Evolutionary conservation across 1,140 invertebrate species (phyloP).

Genomic region (Macrotrachela quadricornifera): DNA sequence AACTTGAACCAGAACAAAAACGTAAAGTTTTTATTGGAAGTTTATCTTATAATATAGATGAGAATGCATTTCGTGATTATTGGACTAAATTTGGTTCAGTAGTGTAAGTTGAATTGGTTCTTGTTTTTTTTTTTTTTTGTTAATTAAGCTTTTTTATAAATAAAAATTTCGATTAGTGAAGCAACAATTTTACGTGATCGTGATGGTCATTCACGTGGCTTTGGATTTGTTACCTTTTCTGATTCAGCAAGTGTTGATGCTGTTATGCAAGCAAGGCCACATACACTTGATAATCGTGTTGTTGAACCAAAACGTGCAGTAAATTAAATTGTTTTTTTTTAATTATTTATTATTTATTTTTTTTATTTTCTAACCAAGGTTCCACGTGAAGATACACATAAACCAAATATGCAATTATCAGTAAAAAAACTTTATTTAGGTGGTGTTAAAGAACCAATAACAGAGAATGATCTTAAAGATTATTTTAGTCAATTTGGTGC

Average conservation of each 20-base stretch:
- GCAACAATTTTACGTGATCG: no score
- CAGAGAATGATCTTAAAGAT: conserved; percentile 37
- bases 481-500: conserved; percentile 50
- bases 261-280: conserved; percentile 64
- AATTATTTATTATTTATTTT: conserved; percentile 28
- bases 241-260: conserved; percentile 74
- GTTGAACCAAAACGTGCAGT: conserved; percentile 85
- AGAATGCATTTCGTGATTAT: not conserved
- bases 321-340: conserved; percentile 67
- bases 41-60: conserved; percentile 4
- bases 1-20: not conserved
- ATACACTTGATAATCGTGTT: conserved; percentile 54
- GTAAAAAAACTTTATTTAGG: conserved; percentile 86
- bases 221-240: conserved; percentile 88
- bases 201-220: conserved; percentile 31
- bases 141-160: no score
- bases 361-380: no score
- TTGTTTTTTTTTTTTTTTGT: no score
- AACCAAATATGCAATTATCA: conserved; percentile 68
- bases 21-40: conserved; percentile 6
- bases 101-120: not conserved
- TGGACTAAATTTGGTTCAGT: conserved; percentile 2
- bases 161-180: no score
- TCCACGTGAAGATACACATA: conserved; percentile 50
- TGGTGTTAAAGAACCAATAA: conserved; percentile 41